Percentiles rank a stretch among this genome's conserved stretches.
Conservation (phyloP, 1,140 invertebrate species). For the Ceratina calcarata region DNA sequence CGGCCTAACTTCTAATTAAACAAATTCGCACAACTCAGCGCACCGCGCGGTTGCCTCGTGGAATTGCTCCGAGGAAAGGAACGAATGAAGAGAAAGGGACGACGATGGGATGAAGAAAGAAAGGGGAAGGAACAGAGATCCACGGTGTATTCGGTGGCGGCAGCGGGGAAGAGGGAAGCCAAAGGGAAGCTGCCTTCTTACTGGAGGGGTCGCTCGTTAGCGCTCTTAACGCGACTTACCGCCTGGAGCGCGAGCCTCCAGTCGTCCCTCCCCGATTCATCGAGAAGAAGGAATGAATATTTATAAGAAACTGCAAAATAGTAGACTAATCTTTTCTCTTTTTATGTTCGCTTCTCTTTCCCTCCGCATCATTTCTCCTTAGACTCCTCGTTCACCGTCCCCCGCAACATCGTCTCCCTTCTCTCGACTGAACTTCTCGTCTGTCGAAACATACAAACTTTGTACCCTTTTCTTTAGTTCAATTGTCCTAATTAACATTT, state of each 20-base stretch:
- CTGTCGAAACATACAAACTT: no score
- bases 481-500: no score
- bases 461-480: background rate
- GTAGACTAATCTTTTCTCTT: slow-evolving; percentile 59
- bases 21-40: slow-evolving; percentile 79
- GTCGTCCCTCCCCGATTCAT: slow-evolving; percentile 73
- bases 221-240: slow-evolving; percentile 79
- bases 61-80: slow-evolving; percentile 65
- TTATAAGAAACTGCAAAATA: slow-evolving; percentile 80
- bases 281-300: slow-evolving; percentile 77
- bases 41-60: slow-evolving; percentile 64
- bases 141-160: slow-evolving; percentile 8
- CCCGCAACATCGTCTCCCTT: background rate
- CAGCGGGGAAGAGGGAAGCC: slow-evolving; percentile 41
- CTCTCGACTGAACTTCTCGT: no score
- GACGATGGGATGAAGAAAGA: slow-evolving; percentile 6
- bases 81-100: background rate
- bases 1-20: slow-evolving; percentile 80
- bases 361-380: slow-evolving; percentile 1
- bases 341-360: slow-evolving; percentile 31
- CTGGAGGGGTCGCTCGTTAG: slow-evolving; percentile 77
- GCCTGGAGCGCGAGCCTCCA: slow-evolving; percentile 74
- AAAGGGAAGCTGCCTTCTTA: slow-evolving; percentile 53
- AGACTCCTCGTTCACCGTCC: background rate
- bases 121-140: background rate